A percentile compares a stretch with the other conserved stretches of the same genome.
These are phyloP conservation scores for Schizopygopsis pylzovi DNA, from an alignment of 2,797 vertebrate species.

Conservation along the genomic window DNA sequence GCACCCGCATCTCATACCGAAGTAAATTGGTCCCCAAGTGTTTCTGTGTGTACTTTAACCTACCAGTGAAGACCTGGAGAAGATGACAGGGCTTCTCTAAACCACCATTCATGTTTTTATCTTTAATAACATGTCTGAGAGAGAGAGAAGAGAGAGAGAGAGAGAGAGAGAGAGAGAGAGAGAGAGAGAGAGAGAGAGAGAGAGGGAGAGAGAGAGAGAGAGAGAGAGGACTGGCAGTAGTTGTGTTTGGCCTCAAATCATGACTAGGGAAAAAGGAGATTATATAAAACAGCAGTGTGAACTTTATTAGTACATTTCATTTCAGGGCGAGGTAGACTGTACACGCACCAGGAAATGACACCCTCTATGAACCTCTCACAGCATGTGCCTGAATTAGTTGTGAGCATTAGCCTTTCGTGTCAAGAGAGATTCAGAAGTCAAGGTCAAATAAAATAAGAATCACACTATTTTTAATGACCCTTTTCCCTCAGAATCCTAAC, in stretches of 20 bases:
- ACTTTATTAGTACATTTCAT: conserved; percentile 36
- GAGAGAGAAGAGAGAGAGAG: no score
- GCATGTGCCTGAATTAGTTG: neutral
- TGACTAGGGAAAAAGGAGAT: conserved; percentile 1
- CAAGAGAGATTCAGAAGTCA: conserved; percentile 16
- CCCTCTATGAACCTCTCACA: neutral
- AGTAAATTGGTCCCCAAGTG: no score
- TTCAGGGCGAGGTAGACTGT: conserved; percentile 9
- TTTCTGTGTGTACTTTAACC: no score
- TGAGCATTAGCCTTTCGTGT: neutral
- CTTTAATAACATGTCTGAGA: no score
- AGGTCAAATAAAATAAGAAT: conserved; percentile 18
- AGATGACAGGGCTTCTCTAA: no score
- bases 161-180: neutral
- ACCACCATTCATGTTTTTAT: no score
- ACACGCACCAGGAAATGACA: neutral
- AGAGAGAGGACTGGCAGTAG: neutral
- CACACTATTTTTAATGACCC: neutral
- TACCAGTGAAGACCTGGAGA: no score
- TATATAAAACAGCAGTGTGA: conserved; percentile 22
- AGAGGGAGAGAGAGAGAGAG: neutral
- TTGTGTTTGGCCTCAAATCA: conserved; percentile 21
- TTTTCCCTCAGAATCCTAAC: neutral
- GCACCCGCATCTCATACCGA: no score
- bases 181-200: neutral